These are phyloP conservation scores for Tetragnatha montana DNA, from an alignment of 2,888 invertebrate species.

Conservation along the genomic window DNA sequence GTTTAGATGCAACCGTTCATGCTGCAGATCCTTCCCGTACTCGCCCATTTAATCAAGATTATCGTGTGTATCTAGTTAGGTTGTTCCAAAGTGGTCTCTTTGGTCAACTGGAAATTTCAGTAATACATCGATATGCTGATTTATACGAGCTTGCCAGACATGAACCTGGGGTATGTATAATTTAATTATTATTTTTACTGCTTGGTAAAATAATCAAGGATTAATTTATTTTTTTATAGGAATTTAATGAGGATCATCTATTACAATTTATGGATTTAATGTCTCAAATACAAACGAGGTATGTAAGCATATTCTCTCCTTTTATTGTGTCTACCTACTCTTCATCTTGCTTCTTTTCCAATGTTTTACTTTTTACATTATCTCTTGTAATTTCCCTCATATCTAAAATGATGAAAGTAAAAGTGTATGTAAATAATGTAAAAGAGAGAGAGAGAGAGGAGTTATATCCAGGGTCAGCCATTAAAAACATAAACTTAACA, in stretches of 20 bases:
- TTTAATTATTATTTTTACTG: not conserved
- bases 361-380: too few relatives aligned
- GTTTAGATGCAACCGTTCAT: constrained; percentile 55
- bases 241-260: constrained; percentile 57
- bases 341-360: too few relatives aligned
- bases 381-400: too few relatives aligned
- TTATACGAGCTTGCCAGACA: constrained; percentile 94
- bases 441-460: too few relatives aligned
- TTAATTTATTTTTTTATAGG: constrained; percentile 38
- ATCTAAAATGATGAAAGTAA: too few relatives aligned
- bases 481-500: too few relatives aligned
- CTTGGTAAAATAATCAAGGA: not conserved
- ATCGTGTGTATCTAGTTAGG: constrained; percentile 72
- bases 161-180: constrained; percentile 82
- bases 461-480: too few relatives aligned
- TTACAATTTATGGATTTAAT: constrained; percentile 53
- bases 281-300: constrained; percentile 60
- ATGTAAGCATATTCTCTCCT: not conserved
- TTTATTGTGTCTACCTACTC: too few relatives aligned
- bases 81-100: constrained; percentile 86
- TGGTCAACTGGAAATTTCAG: constrained; percentile 78
- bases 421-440: too few relatives aligned
- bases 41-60: constrained; percentile 70
- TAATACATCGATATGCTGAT: constrained; percentile 92
- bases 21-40: constrained; percentile 52